Evolutionary conservation across 2,113 vertebrate genomes (phyloP).

Genomic region (Baryphthengus martii): DNA sequence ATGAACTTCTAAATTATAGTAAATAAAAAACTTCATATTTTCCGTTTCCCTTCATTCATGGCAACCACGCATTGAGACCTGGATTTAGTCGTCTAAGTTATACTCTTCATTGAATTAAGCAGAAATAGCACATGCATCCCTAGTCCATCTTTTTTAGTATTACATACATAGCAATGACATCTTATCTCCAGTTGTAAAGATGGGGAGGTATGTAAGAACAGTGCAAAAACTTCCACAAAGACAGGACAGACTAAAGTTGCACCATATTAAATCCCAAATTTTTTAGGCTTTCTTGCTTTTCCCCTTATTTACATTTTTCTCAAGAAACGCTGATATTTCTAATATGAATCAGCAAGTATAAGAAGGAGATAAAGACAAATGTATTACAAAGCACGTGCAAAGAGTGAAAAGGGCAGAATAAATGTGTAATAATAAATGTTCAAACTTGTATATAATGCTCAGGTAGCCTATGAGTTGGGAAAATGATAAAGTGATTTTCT

Average conservation of each 20-base stretch:
- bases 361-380: background rate
- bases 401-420: background rate
- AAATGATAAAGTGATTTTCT: background rate
- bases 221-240: background rate
- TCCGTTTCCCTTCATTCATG: accelerated
- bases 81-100: background rate
- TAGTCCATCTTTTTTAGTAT: background rate
- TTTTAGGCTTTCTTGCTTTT: background rate
- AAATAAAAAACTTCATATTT: background rate
- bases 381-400: accelerated
- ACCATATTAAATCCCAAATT: background rate
- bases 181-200: background rate
- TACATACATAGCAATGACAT: background rate
- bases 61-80: background rate
- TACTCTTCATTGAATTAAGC: background rate
- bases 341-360: background rate
- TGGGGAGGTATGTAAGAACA: background rate
- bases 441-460: background rate
- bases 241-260: background rate
- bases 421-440: background rate
- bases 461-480: accelerated
- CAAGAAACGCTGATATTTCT: background rate
- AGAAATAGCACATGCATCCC: background rate
- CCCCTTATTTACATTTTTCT: background rate
- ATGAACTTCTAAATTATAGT: background rate